Base-by-base conservation (phyloP, 2,113 vertebrate species). In the Nyctibius bracteatus region DNA sequence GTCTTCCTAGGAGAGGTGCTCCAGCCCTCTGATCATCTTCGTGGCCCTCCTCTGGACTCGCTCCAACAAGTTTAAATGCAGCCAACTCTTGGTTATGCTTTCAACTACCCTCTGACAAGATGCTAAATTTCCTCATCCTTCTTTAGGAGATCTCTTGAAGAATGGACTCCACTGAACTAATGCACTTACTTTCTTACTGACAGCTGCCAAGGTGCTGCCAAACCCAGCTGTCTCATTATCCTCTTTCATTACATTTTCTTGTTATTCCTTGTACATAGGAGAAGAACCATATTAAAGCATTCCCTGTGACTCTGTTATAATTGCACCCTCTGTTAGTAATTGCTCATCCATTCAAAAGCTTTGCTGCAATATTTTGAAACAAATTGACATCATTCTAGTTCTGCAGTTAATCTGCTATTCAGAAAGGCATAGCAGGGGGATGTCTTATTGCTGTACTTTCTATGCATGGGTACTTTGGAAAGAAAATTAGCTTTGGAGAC, bases 291-390 rank as follows among this genome's bases (percentile, higher is more conserved):
- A 92, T 88, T 90, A 83, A 86, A 97, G 75, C 80, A 62, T 97
- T 93, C 43, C 95, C 89, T 95, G 41, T 80, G 88, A 90, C 90
- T 92, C 28, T 1, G 43, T 96, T 97, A 86, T 96, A 96, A 97
- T 93, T 85, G 86, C 90, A 81, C 66, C 88, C 88, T 86, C 88
- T 92, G 95, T 97, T 97, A 95, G 95, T 96, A 96, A 97, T 96
- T 97, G 97, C 93, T 97, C 94, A 95, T 97, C 95, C 97, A 92
- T 96, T 97, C 90, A 96, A 96, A 98, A 96, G 94, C 90, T 96
- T 96, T 93, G 94, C 91, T 95, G 96, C 92, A 97, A 97, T 98
- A 97, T 98, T 98, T 98, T 97, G 87, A 98, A 98, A 97, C 92
- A 98, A 97, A 97, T 97, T 97, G 96, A 97, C 90, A 94, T 92